These are phyloP conservation scores for Sciurus niger DNA, from an alignment of 2,113 vertebrate genomes.

Conservation along the genomic window DNA sequence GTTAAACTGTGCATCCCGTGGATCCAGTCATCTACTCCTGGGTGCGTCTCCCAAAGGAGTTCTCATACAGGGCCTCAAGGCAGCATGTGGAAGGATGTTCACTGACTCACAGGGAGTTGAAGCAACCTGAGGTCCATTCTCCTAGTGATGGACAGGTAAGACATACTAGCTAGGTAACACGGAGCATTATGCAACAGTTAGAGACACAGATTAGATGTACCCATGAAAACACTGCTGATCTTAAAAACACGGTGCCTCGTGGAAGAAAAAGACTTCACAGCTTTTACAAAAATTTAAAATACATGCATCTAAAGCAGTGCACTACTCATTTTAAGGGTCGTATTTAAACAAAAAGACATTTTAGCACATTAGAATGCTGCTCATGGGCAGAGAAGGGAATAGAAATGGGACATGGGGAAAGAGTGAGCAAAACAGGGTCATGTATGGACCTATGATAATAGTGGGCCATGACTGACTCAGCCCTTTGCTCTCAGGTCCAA, in stretches of 20 bases:
- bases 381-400: background rate
- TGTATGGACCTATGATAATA: background rate
- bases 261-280: background rate
- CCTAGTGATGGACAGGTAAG: background rate
- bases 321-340: background rate
- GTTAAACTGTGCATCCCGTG: background rate
- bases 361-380: background rate
- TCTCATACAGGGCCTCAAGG: background rate
- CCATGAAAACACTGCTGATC: background rate
- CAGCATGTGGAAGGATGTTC: background rate
- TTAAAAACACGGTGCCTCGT: background rate
- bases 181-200: background rate
- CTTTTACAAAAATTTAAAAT: constrained; percentile 25
- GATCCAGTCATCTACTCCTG: background rate
- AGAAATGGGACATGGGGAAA: background rate
- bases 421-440: background rate
- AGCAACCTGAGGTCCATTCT: background rate
- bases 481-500: background rate
- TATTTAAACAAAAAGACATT: background rate
- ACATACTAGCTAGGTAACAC: background rate
- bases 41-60: background rate
- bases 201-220: background rate
- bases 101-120: background rate
- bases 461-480: background rate
- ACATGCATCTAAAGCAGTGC: background rate